A percentile compares a stretch with the other conserved stretches of the same genome.
Evolutionary conservation across 1,140 invertebrate genomes (phyloP).

Genomic region (Orius insidiosus): DNA sequence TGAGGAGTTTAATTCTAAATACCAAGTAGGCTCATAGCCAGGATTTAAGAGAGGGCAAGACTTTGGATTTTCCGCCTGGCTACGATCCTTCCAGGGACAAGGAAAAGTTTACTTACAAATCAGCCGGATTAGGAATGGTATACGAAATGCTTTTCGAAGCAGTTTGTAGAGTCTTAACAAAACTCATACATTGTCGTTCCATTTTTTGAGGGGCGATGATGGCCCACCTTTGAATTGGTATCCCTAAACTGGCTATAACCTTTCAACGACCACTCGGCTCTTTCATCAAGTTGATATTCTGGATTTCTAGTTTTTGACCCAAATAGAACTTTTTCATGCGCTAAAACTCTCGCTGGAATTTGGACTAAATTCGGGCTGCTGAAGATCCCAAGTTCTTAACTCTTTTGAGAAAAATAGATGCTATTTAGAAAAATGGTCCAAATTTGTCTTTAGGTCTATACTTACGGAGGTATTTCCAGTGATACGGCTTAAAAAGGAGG

Average conservation of each 20-base stretch:
- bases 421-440: background rate
- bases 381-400: slow-evolving; percentile 52
- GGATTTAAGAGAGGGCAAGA: background rate
- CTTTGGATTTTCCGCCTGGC: too few species aligned
- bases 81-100: too few species aligned
- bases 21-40: too few species aligned
- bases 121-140: slow-evolving; percentile 2
- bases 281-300: background rate
- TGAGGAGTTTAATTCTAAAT: too few species aligned
- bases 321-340: slow-evolving; percentile 47
- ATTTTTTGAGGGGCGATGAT: slow-evolving; percentile 2
- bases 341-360: slow-evolving; percentile 46
- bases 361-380: slow-evolving; percentile 34
- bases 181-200: background rate
- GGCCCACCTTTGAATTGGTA: slow-evolving; percentile 5
- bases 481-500: slow-evolving; percentile 31
- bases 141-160: slow-evolving; percentile 2
- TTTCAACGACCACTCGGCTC: background rate
- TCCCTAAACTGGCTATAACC: background rate
- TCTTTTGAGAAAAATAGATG: slow-evolving; percentile 12
- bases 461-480: background rate
- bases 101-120: background rate
- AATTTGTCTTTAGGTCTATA: background rate
- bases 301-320: slow-evolving; percentile 29
- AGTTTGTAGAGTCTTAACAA: background rate